Percentiles rank a stretch among this genome's conserved stretches.
Evolutionary conservation across 2,888 invertebrate genomes (phyloP).

Genomic region (Ctenicera cuprea): DNA sequence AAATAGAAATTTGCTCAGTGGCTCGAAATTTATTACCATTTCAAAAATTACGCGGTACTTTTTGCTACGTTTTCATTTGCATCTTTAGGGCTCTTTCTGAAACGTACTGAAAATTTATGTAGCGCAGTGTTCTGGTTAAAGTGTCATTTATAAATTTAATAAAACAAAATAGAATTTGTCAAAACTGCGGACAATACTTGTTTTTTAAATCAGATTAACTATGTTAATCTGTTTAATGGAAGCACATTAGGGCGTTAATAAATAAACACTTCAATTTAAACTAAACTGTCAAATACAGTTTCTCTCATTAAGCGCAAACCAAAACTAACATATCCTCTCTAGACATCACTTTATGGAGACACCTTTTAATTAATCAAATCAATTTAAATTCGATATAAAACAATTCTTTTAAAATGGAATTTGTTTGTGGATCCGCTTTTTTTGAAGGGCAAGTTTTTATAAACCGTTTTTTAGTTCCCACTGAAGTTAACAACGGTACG

Average conservation of each 20-base stretch:
- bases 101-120: slow-evolving; percentile 35
- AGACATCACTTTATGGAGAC: too few relatives aligned
- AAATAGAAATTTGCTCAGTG: slow-evolving; percentile 43
- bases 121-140: background rate
- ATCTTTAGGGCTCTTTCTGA: slow-evolving; percentile 22
- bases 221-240: background rate
- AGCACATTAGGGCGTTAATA: slow-evolving; percentile 9
- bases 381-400: too few relatives aligned
- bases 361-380: too few relatives aligned
- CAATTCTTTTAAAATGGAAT: too few relatives aligned
- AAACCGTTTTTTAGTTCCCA: slow-evolving; percentile 14
- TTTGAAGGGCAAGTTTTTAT: too few relatives aligned
- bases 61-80: slow-evolving; percentile 43
- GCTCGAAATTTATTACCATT: slow-evolving; percentile 41
- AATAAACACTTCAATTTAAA: background rate
- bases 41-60: slow-evolving; percentile 42
- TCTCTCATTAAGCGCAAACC: background rate
- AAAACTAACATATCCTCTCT: too few relatives aligned
- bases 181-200: too few relatives aligned
- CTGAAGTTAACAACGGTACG: background rate
- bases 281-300: background rate
- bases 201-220: too few relatives aligned
- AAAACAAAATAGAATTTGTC: too few relatives aligned
- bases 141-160: too few relatives aligned
- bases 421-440: too few relatives aligned